Base-by-base conservation (phyloP, 1,140 invertebrate species). In the Chironomus striatipennis region DNA sequence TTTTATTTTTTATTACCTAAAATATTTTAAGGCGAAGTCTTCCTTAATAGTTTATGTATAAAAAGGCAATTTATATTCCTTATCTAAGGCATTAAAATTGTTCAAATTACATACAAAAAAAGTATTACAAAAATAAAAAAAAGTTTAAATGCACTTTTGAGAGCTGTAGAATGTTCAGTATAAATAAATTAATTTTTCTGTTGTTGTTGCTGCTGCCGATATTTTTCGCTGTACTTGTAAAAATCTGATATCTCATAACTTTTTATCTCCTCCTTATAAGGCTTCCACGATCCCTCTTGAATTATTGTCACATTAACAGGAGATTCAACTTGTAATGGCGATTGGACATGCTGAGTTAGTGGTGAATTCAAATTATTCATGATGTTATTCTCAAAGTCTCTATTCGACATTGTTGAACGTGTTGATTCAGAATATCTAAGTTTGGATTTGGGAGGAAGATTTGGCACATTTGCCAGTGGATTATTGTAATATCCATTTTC, bases 211-310 rank as follows among this genome's bases (percentile, higher is more conserved):
- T 80, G 82, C 85, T 92, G 91, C 20, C 93, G 87, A 81, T 91
- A 95, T 79, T 96, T 96, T 34, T 94, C 95, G 73, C 95, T 97
- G 81, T 98, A 98, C 83, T 98, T 97, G 83, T 97, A 98, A 84
- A 97, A 97, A 82, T 98, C 96, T 0, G 94, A 91, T 91, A 97
- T 96, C 85, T 97, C 95, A 83, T 96, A 98, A 12, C 95, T 95
- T 82, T 98, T 98, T 0, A 93, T 93, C 43, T 95, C 92, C 85
- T 98, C 95, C 77, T 93, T 89, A 79, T 96, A 97, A 0, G 94
- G 94, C 79, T 95, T 93, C 83, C 92, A 95, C 76, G 93, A 93
- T 21, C 93, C 93, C 43, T 91, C 89, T 78, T 94, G 90, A 17
- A 96, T 92, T 0, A 96, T 86, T 0, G 91, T 94, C 78, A 92